Evolutionary conservation across 1,140 invertebrate species (phyloP), one percentile per base, ranked within the genome.

Genomic region (Hyposmocoma kahamanoa): DNA sequence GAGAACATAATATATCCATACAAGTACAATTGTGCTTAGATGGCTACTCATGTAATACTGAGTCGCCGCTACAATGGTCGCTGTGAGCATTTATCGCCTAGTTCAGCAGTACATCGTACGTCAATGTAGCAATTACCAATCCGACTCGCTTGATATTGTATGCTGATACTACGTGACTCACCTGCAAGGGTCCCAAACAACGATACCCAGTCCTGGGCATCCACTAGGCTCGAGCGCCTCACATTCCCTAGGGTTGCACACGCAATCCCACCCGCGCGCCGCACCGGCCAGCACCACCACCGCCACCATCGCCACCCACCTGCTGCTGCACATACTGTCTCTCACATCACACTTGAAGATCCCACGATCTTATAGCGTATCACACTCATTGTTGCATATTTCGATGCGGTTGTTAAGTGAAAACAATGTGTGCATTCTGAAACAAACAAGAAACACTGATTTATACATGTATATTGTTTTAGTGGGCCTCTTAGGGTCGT

Each of bases 131-230:
- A n/a, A n/a, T n/a, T n/a, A n/a, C n/a, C n/a, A n/a, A n/a, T n/a
- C n/a, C n/a, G n/a, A n/a, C n/a, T n/a, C n/a, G n/a, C n/a, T n/a
- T n/a, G n/a, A n/a, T n/a, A n/a, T n/a, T n/a, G n/a, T n/a, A n/a
- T n/a, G n/a, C n/a, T n/a, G n/a, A n/a, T n/a, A n/a, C n/a, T n/a
- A n/a, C n/a, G 3, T 19, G 28, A 21, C 76, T 71, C 53, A 90
- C 89, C 87, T 88, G 87, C 89, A 90, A 43, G 88, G 88, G 72
- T 90, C 89, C 88, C 88, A 90, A 13, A 90, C 88, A 11, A 90
- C 84, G 53, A 89, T 84, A 42, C 89, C 89, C 43, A 88, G 67
- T 5, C 89, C 89, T 6, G 89, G 89, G 62, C 89, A 90, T 10
- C 89, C 88, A 42, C 88, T 87, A 1, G 88, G 88, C 71, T 89